phyloP scores from a whole-genome alignment of 1,140 invertebrate genomes.

The Bombyx mori region DNA sequence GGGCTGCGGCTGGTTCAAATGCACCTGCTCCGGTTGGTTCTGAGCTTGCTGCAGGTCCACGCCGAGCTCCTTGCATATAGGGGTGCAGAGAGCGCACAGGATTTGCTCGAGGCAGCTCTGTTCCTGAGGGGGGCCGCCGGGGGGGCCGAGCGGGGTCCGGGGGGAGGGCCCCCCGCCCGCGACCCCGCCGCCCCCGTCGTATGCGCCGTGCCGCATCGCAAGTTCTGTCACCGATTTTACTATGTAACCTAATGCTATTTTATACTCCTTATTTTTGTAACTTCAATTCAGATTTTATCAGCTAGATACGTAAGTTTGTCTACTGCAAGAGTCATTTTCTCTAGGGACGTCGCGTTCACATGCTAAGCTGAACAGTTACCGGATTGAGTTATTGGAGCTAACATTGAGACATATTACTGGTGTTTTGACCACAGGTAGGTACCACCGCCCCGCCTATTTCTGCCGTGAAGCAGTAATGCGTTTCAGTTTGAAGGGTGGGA shows the following conservation, averaged over 20 bases:
- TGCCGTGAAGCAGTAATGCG: too few relatives aligned
- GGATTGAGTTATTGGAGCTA: too few relatives aligned
- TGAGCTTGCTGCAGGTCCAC: conserved; percentile 55
- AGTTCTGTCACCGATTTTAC: conserved; percentile 30
- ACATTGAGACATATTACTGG: too few relatives aligned
- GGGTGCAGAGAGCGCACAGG: conserved; percentile 58
- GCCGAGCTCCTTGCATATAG: conserved; percentile 68
- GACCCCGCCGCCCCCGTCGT: conserved; percentile 33
- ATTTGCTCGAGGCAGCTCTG: conserved; percentile 62
- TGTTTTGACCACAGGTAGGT: too few relatives aligned
- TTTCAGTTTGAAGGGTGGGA: too few relatives aligned
- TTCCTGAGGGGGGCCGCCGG: conserved; percentile 20
- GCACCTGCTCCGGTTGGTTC: conserved; percentile 28
- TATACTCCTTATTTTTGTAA: too few relatives aligned
- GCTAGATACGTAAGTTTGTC: too few relatives aligned
- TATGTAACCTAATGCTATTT: not conserved
- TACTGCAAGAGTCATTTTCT: too few relatives aligned
- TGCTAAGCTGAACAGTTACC: too few relatives aligned
- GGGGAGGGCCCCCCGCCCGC: conserved; percentile 10
- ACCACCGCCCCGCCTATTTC: too few relatives aligned
- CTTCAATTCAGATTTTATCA: too few relatives aligned
- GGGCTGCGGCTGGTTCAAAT: conserved; percentile 51
- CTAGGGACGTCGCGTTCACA: too few relatives aligned
- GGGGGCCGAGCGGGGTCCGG: conserved; percentile 4
- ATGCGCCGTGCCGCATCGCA: conserved; percentile 48